phyloP scores from a whole-genome alignment of 92 coral and sea anemone species.

The Siderastrea radians region DNA sequence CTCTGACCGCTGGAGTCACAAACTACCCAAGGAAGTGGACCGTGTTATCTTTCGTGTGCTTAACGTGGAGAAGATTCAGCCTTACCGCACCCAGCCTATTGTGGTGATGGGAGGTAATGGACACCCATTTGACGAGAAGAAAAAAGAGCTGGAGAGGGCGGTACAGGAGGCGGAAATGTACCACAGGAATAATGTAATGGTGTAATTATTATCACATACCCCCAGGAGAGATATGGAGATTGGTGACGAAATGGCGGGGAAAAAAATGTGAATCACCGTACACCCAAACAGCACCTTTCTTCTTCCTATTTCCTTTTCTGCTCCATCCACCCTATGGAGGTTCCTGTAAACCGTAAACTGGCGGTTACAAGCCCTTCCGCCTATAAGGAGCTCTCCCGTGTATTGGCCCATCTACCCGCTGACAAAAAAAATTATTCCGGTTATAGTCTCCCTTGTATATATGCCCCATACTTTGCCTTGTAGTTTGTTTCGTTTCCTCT shows the following conservation, averaged over 20 bases:
- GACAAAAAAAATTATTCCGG: too few species aligned
- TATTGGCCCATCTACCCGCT: too few species aligned
- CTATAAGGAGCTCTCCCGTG: too few species aligned
- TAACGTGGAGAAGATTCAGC: slow-evolving; percentile 81
- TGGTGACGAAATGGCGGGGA: neutral
- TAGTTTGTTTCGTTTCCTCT: too few species aligned
- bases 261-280: too few species aligned
- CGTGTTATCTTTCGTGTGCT: slow-evolving; percentile 81
- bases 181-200: slow-evolving; percentile 38
- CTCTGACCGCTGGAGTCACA: slow-evolving; percentile 66
- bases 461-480: too few species aligned
- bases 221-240: neutral
- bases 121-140: slow-evolving; percentile 79
- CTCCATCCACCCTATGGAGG: too few species aligned
- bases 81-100: slow-evolving; percentile 74
- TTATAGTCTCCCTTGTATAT: too few species aligned
- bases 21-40: slow-evolving; percentile 76
- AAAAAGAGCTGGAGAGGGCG: slow-evolving; percentile 70
- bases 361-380: too few species aligned
- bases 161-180: slow-evolving; percentile 58
- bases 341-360: too few species aligned
- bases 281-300: too few species aligned
- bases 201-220: neutral
- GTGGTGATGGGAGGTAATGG: slow-evolving; percentile 82
- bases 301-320: too few species aligned